phyloP scores from a whole-genome alignment of 1,140 invertebrate species.

The Drosophila kohkoa region DNA sequence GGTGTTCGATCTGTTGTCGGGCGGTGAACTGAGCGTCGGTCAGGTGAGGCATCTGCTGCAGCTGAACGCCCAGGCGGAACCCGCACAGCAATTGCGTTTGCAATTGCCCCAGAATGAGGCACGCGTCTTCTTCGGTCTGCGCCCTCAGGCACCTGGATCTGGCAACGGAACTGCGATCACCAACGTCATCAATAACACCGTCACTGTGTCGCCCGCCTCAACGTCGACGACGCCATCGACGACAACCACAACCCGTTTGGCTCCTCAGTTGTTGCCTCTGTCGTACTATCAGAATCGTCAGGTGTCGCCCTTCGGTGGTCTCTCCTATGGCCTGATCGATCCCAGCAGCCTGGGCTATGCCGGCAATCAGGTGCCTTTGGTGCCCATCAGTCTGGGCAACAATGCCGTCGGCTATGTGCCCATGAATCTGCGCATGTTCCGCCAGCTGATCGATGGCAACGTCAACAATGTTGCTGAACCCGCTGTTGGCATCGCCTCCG shows the following conservation, averaged over 20 bases:
- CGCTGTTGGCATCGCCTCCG: too few relatives aligned
- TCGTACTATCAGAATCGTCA: slow-evolving; percentile 47
- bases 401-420: slow-evolving; percentile 67
- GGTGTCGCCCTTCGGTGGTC: slow-evolving; percentile 8
- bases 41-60: slow-evolving; percentile 7
- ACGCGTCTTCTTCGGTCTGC: too few relatives aligned
- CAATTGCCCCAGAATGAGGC: too few relatives aligned
- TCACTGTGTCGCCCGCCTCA: background rate
- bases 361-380: slow-evolving; percentile 46
- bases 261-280: background rate
- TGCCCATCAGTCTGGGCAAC: slow-evolving; percentile 58
- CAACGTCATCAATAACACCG: background rate
- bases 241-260: background rate
- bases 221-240: background rate
- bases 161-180: too few relatives aligned
- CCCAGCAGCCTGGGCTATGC: background rate
- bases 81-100: background rate
- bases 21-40: too few relatives aligned
- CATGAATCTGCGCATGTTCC: slow-evolving; percentile 61
- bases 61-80: background rate
- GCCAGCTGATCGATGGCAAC: slow-evolving; percentile 34
- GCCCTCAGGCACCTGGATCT: too few relatives aligned
- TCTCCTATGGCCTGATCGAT: slow-evolving; percentile 38
- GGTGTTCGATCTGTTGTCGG: too few relatives aligned
- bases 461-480: background rate